phyloP scores from a whole-genome alignment of 1,140 invertebrate genomes.

The Drosophila melanica region DNA sequence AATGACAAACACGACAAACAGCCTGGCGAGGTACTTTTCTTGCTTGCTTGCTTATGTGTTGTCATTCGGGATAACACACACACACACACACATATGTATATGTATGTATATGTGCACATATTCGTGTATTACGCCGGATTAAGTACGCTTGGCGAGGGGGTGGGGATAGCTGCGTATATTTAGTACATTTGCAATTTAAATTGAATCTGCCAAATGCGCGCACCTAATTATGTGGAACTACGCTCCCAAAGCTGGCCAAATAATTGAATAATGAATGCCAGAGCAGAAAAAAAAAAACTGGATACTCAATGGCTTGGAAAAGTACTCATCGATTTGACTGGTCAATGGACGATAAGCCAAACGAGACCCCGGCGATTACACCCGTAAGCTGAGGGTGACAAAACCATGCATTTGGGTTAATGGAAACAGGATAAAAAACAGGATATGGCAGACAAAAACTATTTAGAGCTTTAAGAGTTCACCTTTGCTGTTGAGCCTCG shows the following conservation, averaged over 20 bases:
- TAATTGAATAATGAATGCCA: constrained; percentile 35
- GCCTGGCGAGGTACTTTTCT: constrained; percentile 25
- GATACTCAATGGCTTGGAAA: constrained; percentile 65
- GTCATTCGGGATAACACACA: constrained; percentile 52
- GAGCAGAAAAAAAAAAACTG: constrained; percentile 9
- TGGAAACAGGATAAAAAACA: constrained; percentile 7
- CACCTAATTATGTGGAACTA: background rate
- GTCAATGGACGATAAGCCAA: constrained; percentile 35
- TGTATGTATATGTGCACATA: constrained; percentile 29
- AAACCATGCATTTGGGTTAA: constrained; percentile 18
- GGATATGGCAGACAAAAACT: constrained; percentile 43
- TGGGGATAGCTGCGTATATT: constrained; percentile 3
- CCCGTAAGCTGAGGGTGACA: constrained; percentile 15
- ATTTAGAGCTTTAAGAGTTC: constrained; percentile 47
- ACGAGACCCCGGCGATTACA: constrained; percentile 50
- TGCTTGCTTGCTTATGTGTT: constrained; percentile 39
- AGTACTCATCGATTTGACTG: constrained; percentile 58
- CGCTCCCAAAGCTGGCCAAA: background rate
- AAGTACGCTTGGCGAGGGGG: background rate
- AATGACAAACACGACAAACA: constrained; percentile 1
- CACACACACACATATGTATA: constrained; percentile 52
- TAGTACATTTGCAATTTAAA: constrained; percentile 36
- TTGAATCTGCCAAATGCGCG: constrained; percentile 33
- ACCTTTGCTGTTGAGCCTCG: constrained; percentile 33
- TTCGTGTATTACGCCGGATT: constrained; percentile 59